phyloP scores from a whole-genome alignment of 2,113 vertebrate genomes.

The Trichechus manatus region DNA sequence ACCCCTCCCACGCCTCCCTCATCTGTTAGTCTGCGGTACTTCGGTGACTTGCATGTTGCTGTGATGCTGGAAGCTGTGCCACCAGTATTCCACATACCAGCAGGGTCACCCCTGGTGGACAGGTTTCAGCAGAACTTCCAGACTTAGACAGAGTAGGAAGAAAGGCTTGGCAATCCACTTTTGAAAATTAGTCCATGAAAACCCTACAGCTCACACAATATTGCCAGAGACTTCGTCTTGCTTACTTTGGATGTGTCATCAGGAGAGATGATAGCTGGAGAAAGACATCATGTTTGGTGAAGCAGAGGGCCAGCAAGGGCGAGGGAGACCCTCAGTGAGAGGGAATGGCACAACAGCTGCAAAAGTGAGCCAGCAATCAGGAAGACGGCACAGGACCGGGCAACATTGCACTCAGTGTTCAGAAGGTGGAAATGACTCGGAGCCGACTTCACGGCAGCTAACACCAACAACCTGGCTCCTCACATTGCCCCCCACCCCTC shows the following conservation, averaged over 20 bases:
- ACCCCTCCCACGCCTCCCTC: not conserved
- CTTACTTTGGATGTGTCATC: not conserved
- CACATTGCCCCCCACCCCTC: not conserved
- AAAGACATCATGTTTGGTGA: not conserved
- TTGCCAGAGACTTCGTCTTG: not conserved
- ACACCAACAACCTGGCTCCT: not conserved
- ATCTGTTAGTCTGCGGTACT: not conserved
- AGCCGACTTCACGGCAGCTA: not conserved
- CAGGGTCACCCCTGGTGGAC: not conserved
- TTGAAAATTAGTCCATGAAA: not conserved
- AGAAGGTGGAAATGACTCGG: not conserved
- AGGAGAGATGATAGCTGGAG: not conserved
- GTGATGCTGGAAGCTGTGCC: not conserved
- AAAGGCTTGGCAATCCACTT: not conserved
- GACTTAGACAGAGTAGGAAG: not conserved
- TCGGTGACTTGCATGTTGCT: not conserved
- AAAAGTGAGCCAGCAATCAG: not conserved
- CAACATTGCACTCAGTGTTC: not conserved
- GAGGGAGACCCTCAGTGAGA: not conserved
- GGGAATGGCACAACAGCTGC: too few species aligned
- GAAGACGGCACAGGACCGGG: not conserved
- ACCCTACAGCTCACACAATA: not conserved
- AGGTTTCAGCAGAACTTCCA: not conserved
- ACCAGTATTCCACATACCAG: not conserved
- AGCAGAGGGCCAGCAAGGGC: not conserved